Percentiles rank a stretch among this genome's conserved stretches.
Evolutionary conservation across 2,888 invertebrate genomes (phyloP).

Genomic region (Melanotus villosus): DNA sequence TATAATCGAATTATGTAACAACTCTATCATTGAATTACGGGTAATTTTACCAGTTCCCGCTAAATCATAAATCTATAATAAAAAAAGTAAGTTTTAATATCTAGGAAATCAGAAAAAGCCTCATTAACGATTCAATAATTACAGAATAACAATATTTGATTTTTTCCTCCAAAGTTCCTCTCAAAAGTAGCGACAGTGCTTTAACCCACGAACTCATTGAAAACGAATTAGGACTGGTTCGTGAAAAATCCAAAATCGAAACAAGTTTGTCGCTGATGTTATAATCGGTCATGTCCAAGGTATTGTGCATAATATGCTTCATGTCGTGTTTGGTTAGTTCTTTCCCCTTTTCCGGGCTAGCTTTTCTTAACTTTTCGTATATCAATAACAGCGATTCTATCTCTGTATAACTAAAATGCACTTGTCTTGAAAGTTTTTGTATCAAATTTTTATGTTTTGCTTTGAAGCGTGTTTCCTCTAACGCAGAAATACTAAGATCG

Average conservation of each 20-base stretch:
- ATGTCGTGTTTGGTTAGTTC: too few relatives aligned
- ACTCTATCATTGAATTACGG: slow-evolving; percentile 80
- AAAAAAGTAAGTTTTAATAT: too few relatives aligned
- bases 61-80: slow-evolving; percentile 75
- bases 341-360: too few relatives aligned
- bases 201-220: slow-evolving; percentile 76
- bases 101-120: too few relatives aligned
- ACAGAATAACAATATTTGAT: slow-evolving; percentile 79
- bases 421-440: slow-evolving; percentile 72
- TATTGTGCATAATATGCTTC: slow-evolving; percentile 71
- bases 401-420: slow-evolving; percentile 74
- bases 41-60: slow-evolving; percentile 77
- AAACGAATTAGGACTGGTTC: slow-evolving; percentile 69
- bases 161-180: slow-evolving; percentile 78
- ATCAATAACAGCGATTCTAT: slow-evolving; percentile 72
- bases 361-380: slow-evolving; percentile 71
- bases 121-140: slow-evolving; percentile 11
- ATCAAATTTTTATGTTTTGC: slow-evolving; percentile 74
- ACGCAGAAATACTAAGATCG: slow-evolving; percentile 75
- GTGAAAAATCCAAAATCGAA: slow-evolving; percentile 73
- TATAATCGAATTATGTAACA: slow-evolving; percentile 73
- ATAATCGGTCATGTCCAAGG: slow-evolving; percentile 81
- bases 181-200: slow-evolving; percentile 78
- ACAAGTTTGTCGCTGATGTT: slow-evolving; percentile 76
- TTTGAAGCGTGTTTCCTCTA: slow-evolving; percentile 77